Conservation (phyloP, 2,113 vertebrate genomes). For the Entosphenus tridentatus region DNA sequence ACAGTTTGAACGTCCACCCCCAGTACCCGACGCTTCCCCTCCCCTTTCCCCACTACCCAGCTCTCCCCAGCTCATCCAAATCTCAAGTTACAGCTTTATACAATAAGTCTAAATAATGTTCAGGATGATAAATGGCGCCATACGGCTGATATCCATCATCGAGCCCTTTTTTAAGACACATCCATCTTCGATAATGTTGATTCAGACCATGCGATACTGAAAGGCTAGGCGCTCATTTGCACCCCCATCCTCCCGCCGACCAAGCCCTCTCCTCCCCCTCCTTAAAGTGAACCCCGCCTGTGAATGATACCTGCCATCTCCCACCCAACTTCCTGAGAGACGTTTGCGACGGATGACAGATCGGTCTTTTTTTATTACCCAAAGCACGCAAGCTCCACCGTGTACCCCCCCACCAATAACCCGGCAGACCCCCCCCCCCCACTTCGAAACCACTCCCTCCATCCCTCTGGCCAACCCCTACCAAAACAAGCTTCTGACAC, state of each 20-base stretch:
- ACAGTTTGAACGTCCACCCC: conserved; percentile 5
- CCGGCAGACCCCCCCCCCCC: too few species aligned
- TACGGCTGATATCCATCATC: conserved; percentile 98
- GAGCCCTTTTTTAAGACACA: conserved; percentile 97
- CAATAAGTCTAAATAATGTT: conserved; percentile 96
- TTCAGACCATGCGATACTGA: conserved; percentile 13
- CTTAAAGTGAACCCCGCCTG: too few species aligned
- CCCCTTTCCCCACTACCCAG: background rate
- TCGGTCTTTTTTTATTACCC: too few species aligned
- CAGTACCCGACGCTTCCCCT: background rate
- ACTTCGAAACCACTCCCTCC: too few species aligned
- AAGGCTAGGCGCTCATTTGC: background rate
- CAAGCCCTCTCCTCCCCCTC: too few species aligned
- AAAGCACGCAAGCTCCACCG: too few species aligned
- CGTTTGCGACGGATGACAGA: too few species aligned
- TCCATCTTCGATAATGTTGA: conserved; percentile 97
- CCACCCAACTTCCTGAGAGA: too few species aligned
- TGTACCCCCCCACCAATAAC: too few species aligned
- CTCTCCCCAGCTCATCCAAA: conserved; percentile 4
- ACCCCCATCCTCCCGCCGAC: background rate
- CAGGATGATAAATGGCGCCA: conserved; percentile 86
- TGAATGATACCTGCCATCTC: background rate
- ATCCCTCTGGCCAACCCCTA: too few species aligned
- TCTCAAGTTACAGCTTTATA: conserved; percentile 84
- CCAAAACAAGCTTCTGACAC: too few species aligned